Evolutionary conservation across 2,113 vertebrate species (phyloP).

Genomic region (Rhabdornis inornatus): DNA sequence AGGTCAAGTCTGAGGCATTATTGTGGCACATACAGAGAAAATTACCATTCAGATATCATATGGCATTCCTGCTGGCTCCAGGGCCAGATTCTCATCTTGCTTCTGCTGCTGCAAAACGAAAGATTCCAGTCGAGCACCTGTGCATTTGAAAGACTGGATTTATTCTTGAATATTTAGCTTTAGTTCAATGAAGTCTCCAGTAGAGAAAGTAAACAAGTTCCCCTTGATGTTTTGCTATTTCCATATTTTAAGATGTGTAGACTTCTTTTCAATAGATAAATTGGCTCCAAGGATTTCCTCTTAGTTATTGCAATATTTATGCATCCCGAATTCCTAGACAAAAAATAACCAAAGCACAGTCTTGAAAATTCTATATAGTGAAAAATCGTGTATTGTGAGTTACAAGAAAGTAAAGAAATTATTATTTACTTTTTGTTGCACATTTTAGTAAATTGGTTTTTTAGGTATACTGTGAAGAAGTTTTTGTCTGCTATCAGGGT

Average conservation of each 20-base stretch:
- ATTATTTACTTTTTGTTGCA: not conserved
- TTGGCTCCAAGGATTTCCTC: not conserved
- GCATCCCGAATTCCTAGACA: not conserved
- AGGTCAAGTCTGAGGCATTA: constrained; percentile 52
- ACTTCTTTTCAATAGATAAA: not conserved
- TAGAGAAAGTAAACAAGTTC: not conserved
- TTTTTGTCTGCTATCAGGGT: not conserved
- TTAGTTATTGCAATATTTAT: not conserved
- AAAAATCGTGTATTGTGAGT: not conserved
- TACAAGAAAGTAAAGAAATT: not conserved
- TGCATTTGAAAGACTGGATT: not conserved
- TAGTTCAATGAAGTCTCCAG: not conserved
- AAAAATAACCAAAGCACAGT: not conserved
- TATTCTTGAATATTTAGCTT: not conserved
- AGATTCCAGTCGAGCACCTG: not conserved
- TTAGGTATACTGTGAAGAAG: not conserved
- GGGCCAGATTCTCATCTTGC: constrained; percentile 12
- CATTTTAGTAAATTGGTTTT: not conserved
- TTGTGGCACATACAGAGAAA: constrained; percentile 52
- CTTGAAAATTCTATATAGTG: not conserved
- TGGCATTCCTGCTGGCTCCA: not conserved
- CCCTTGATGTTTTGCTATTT: not conserved
- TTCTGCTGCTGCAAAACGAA: not conserved
- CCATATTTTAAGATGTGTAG: not conserved
- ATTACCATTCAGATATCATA: constrained; percentile 58